A percentile compares a stretch with the other conserved stretches of the same genome.
phyloP scores from a whole-genome alignment of 2,113 vertebrate species.

The Chrysochloris asiatica region DNA sequence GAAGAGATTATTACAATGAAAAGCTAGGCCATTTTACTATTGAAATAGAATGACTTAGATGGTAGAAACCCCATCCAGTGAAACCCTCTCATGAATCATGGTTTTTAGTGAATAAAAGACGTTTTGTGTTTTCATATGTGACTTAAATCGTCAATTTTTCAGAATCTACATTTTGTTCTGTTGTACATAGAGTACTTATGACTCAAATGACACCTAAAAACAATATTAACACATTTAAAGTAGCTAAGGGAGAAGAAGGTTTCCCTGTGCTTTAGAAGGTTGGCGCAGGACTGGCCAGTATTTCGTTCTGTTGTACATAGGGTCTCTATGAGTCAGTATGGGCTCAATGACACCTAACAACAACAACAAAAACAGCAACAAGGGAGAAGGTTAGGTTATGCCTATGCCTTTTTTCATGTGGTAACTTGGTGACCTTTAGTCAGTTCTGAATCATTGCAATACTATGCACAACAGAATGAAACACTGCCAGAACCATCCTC shows the following conservation, averaged over 20 bases:
- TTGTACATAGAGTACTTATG: not conserved
- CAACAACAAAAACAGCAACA: no score
- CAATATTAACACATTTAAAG: not conserved
- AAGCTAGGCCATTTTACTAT: not conserved
- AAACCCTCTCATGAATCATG: not conserved
- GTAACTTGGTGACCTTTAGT: no score
- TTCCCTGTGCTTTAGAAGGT: no score
- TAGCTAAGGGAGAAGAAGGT: not conserved
- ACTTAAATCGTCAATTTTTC: not conserved
- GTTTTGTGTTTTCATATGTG: not conserved
- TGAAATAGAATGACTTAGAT: not conserved
- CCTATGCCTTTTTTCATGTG: no score
- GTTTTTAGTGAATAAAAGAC: not conserved
- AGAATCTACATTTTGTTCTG: not conserved
- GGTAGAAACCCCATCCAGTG: not conserved
- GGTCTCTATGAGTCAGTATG: no score
- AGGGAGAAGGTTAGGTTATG: no score
- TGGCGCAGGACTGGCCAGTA: no score
- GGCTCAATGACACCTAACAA: no score
- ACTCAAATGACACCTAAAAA: not conserved
- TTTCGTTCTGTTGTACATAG: no score
- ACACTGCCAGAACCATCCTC: no score
- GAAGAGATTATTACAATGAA: not conserved
- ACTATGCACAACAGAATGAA: no score
- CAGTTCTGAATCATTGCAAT: no score